Evolutionary conservation across 2,113 vertebrate species (phyloP), one percentile per base, ranked within the genome.

Genomic region (Melanerpes formicivorus): DNA sequence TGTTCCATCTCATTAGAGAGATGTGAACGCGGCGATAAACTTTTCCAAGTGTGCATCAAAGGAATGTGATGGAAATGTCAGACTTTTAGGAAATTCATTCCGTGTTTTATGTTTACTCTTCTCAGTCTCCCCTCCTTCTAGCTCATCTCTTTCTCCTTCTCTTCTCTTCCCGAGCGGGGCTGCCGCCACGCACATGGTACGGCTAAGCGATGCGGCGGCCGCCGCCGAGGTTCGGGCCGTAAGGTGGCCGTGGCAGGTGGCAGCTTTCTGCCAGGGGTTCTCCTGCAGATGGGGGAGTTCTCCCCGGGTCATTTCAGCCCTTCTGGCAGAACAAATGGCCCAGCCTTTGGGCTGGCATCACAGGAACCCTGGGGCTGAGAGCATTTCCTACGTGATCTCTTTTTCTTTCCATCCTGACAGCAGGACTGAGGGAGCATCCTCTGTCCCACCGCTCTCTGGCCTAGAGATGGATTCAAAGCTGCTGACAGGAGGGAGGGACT

Each of bases 1-100:
- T 97, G 84, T 95, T 95, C 87, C 85, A 95, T 96, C 95, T 96
- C 95, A 97, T 96, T 97, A 97, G 95, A 96, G 97, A 96, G 96
- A 97, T 96, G 89, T 96, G 80, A 95, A 90, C 81, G 73, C 84
- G 59, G 56, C 1, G 96, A 97, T 97, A 97, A 96, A 96, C 93
- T 96, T 97, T 90, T 78, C 92, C 92, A 96, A 96, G 94, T 81
- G 72, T 66, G 85, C 93, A 94, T 96, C 93, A 95, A 95, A 96
- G 95, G 90, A 89, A 78, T 62, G 54, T 86, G 80, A 88, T 94
- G 85, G 74, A 94, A 94, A 92, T 92, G 82, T 78, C 91, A 95
- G 93, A 90, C 95, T 81, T 97, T 95, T 94, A 80, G 91, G 83
- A 87, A 91, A 90, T 94, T 90, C 93, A 89, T 82, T 90, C 87